phyloP scores from a whole-genome alignment of 2,888 invertebrate genomes.

The Leucania comma region DNA sequence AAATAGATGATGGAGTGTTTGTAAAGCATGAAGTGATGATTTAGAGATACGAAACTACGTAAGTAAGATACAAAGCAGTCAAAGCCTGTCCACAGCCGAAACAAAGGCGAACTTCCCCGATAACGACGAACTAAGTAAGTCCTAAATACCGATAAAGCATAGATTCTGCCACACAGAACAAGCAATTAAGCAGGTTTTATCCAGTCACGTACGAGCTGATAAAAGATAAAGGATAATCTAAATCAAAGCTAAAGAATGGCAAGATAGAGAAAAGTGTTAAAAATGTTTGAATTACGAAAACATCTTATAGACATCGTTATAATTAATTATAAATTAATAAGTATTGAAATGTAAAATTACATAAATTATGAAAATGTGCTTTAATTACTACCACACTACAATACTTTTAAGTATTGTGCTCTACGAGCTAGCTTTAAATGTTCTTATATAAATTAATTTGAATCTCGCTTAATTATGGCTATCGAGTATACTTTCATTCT shows the following conservation, averaged over 20 bases:
- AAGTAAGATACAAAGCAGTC: neutral
- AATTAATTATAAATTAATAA: no score
- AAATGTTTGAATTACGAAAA: neutral
- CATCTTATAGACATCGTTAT: no score
- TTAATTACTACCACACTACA: no score
- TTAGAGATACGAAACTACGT: neutral
- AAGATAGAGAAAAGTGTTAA: neutral
- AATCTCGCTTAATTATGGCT: no score
- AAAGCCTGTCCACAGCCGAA: neutral
- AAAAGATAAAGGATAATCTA: constrained; percentile 25
- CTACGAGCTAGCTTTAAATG: no score
- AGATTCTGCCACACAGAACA: constrained; percentile 1
- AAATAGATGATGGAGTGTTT: neutral
- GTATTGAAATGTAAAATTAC: no score
- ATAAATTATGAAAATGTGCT: no score
- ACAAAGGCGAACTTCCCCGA: constrained; percentile 13
- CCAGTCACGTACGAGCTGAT: constrained; percentile 40
- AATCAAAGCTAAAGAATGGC: constrained; percentile 11
- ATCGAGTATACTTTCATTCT: no score
- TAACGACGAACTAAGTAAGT: neutral
- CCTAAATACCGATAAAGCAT: constrained; percentile 15
- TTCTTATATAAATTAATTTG: no score
- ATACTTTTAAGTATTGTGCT: no score
- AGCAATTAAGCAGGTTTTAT: constrained; percentile 7
- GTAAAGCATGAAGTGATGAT: no score